Percentiles rank a stretch among this genome's conserved stretches.
Conservation (phyloP, 2,888 invertebrate genomes). For the Myopa testacea region DNA sequence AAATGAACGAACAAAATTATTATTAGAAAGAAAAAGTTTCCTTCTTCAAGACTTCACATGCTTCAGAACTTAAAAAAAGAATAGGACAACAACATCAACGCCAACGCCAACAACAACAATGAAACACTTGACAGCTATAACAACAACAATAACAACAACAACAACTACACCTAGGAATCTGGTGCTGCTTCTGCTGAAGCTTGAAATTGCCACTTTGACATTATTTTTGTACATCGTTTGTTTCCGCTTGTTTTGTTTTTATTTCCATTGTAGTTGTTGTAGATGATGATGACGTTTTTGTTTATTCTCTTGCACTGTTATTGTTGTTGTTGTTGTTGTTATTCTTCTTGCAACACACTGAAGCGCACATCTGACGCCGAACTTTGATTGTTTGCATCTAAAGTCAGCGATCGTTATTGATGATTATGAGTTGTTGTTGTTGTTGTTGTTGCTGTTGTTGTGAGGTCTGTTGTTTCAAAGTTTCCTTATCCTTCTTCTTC, state of each 20-base stretch:
- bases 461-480: background rate
- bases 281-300: background rate
- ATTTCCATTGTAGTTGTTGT: background rate
- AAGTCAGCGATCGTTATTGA: slow-evolving; percentile 34
- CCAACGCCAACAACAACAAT: too few species aligned
- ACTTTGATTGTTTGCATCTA: slow-evolving; percentile 22
- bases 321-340: slow-evolving; percentile 22
- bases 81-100: background rate
- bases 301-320: background rate
- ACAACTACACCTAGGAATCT: background rate
- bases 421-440: slow-evolving; percentile 23
- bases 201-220: slow-evolving; percentile 30
- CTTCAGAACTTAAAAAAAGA: slow-evolving; percentile 6
- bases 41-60: background rate
- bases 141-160: slow-evolving; percentile 8
- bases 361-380: slow-evolving; percentile 29
- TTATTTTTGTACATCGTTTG: background rate
- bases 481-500: background rate
- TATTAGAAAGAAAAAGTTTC: slow-evolving; percentile 16
- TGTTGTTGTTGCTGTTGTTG: slow-evolving; percentile 8
- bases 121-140: background rate
- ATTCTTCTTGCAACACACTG: background rate
- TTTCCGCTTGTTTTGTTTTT: background rate
- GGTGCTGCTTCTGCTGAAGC: slow-evolving; percentile 10
- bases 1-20: background rate